These are phyloP conservation scores for Tupaia chinensis DNA, from an alignment of 2,113 vertebrate species.

Conservation along the genomic window DNA sequence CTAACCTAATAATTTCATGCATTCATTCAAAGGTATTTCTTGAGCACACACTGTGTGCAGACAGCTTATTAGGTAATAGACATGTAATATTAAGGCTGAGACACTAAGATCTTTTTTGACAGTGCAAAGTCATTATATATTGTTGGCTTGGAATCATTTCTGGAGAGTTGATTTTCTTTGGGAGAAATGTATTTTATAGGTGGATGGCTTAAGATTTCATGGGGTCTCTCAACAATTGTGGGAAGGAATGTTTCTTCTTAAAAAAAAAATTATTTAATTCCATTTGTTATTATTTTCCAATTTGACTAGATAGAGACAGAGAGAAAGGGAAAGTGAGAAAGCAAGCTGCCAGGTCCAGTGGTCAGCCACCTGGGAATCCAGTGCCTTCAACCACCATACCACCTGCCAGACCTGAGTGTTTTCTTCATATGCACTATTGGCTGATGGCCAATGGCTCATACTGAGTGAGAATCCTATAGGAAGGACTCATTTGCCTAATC, in stretches of 20 bases:
- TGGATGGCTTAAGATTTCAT: background rate
- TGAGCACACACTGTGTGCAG: background rate
- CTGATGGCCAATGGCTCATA: background rate
- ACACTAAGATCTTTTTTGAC: background rate
- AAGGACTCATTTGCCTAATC: background rate
- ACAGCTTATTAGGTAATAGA: no score
- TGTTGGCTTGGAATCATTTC: background rate
- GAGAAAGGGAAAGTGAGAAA: no score
- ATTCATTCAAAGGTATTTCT: slow-evolving; percentile 8
- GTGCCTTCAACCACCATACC: no score
- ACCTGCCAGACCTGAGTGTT: background rate
- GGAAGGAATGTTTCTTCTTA: background rate
- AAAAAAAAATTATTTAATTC: no score
- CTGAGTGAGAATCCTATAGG: background rate
- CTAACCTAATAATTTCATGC: slow-evolving; percentile 12
- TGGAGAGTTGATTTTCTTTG: background rate
- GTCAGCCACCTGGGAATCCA: no score
- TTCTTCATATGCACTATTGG: background rate
- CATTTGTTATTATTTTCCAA: no score
- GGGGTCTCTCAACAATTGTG: background rate
- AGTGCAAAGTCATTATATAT: background rate
- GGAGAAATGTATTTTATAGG: slow-evolving; percentile 14
- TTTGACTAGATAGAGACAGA: no score
- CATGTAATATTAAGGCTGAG: background rate
- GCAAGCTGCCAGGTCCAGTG: no score